Evolutionary conservation across 1,140 invertebrate species (phyloP).

Genomic region (Trichonephila clavipes): DNA sequence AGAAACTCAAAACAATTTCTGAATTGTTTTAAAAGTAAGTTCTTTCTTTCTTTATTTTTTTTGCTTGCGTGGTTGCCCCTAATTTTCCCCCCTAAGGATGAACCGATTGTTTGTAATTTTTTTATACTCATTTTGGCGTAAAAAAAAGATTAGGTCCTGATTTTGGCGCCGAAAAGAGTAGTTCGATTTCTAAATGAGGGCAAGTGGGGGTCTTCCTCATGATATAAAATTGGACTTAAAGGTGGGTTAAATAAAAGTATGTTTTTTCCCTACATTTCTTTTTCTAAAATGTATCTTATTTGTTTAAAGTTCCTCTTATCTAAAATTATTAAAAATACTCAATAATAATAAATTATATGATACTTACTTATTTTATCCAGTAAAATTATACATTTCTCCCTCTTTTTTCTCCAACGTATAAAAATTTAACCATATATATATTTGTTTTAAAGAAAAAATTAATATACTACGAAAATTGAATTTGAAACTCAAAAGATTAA

Average conservation of each 20-base stretch:
- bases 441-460: too few relatives aligned
- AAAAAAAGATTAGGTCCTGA: constrained; percentile 65
- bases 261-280: too few relatives aligned
- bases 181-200: constrained; percentile 72
- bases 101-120: neutral
- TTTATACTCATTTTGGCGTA: constrained; percentile 48
- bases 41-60: neutral
- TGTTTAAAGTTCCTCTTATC: too few relatives aligned
- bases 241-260: neutral
- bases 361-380: too few relatives aligned
- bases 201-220: constrained; percentile 9
- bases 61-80: neutral
- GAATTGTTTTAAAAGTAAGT: constrained; percentile 32
- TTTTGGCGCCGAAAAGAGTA: constrained; percentile 52
- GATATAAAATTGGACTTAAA: neutral
- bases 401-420: too few relatives aligned
- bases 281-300: too few relatives aligned
- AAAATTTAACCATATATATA: too few relatives aligned
- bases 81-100: neutral
- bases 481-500: too few relatives aligned
- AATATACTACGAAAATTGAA: too few relatives aligned
- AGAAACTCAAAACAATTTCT: neutral
- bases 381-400: too few relatives aligned
- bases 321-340: too few relatives aligned
- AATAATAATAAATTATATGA: too few relatives aligned